These are phyloP conservation scores for Plagodis pulveraria DNA, from an alignment of 2,888 invertebrate genomes.

Conservation along the genomic window DNA sequence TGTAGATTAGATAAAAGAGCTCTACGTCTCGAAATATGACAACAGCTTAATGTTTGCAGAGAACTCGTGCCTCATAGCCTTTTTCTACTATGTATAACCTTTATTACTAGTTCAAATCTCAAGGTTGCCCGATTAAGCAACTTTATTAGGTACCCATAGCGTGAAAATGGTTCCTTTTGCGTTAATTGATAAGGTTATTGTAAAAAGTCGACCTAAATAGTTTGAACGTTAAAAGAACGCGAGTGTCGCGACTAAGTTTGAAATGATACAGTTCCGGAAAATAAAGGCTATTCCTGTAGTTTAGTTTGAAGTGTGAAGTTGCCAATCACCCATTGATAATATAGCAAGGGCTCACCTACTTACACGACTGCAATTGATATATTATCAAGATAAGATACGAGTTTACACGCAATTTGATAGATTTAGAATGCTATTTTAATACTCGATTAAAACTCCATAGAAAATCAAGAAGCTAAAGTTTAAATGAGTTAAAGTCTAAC, in stretches of 20 bases:
- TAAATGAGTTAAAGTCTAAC: conserved; percentile 12
- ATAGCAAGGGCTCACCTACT: conserved; percentile 4
- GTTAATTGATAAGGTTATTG: conserved; percentile 9
- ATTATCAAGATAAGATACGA: conserved; percentile 29
- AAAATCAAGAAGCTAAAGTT: conserved; percentile 10
- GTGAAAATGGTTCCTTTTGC: conserved; percentile 24
- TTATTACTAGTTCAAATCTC: conserved; percentile 42
- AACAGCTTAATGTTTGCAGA: background rate
- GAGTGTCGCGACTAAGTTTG: no score
- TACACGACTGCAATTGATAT: conserved; percentile 20
- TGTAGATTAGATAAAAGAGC: conserved; percentile 10
- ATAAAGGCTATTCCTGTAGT: background rate
- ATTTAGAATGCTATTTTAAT: no score
- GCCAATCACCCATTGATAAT: conserved; percentile 1
- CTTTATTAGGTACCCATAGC: conserved; percentile 23
- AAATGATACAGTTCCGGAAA: no score
- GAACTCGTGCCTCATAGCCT: background rate
- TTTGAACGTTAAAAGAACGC: conserved; percentile 2
- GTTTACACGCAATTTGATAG: background rate
- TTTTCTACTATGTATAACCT: conserved; percentile 1
- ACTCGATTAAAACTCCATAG: conserved; percentile 9
- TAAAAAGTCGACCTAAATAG: conserved; percentile 6
- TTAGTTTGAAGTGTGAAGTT: conserved; percentile 9
- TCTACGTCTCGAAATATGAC: background rate
- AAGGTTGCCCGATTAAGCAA: conserved; percentile 40